Conservation (phyloP, 2,888 invertebrate species). For the Smittia sp. region DNA sequence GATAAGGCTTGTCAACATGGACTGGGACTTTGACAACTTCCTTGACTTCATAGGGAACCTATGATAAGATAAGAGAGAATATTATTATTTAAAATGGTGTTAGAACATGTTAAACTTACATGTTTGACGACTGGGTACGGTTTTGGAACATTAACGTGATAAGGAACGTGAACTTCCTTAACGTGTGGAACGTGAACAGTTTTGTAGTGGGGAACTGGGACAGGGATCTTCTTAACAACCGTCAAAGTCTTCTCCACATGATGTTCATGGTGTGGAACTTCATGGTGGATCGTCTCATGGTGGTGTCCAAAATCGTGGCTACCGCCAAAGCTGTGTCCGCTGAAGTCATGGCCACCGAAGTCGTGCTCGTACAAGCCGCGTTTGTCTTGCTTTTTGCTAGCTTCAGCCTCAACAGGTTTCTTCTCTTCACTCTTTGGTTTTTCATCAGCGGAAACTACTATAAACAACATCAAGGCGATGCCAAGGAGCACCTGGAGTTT, state of each 20-base stretch:
- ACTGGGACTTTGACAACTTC: constrained; percentile 76
- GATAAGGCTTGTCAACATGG: constrained; percentile 74
- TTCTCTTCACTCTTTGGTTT: constrained; percentile 27
- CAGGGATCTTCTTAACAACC: constrained; percentile 69
- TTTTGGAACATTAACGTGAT: constrained; percentile 49
- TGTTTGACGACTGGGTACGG: constrained; percentile 70
- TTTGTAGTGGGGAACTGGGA: constrained; percentile 68
- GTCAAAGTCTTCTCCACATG: constrained; percentile 68
- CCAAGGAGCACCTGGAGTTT: constrained; percentile 35
- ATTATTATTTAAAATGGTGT: no score
- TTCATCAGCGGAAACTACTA: constrained; percentile 36
- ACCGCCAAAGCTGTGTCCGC: constrained; percentile 59
- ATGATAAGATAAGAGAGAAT: neutral
- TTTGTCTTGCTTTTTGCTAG: constrained; percentile 69
- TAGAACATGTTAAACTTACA: constrained; percentile 45
- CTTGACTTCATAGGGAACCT: constrained; percentile 68
- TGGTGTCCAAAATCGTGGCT: constrained; percentile 46
- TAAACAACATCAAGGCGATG: constrained; percentile 27
- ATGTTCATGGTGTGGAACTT: constrained; percentile 50
- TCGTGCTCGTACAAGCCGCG: constrained; percentile 61
- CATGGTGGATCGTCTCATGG: constrained; percentile 43
- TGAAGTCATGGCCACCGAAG: constrained; percentile 57
- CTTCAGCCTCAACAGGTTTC: constrained; percentile 46
- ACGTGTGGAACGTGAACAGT: constrained; percentile 56
- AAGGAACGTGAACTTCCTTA: constrained; percentile 52